Base-by-base conservation (phyloP, 1,140 invertebrate genomes). In the Pogonomyrmex californicus region DNA sequence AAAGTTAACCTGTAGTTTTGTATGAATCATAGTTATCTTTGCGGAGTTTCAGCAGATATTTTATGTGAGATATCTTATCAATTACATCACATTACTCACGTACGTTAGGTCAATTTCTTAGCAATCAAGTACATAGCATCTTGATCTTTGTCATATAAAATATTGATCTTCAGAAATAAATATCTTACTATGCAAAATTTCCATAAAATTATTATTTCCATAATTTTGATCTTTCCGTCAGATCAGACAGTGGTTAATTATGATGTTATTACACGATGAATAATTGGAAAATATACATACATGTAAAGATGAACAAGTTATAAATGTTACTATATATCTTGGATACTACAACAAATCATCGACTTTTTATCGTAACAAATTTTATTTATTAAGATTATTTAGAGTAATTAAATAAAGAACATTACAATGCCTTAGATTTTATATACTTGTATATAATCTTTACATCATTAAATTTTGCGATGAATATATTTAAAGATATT, bases 1-100 rank as follows among this genome's bases (percentile, higher is more conserved):
- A 33, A 65, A 68, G 85, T 38, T 44, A 47, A 70, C 7, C 1
- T 85, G 76, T 87, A 87, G 78, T 88, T 75, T 70, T 10, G n/a
- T 17, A 71, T 92, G 91, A 92, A 63, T 92, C 91, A 92, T 70
- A 14, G 38, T 60, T 56, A 66, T 76, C 58, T 76, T 71, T 36
- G 10, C 54, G 10, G 17, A 76, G 60, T 65, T 83, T 47, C n/a
- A 36, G 17, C 33, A 44, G 1, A 23, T 23, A 23, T 23, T 23
- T 23, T 23, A 23, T 23, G 23, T 17, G 6, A 9, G 71, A 73
- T 89, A 66, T 77, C 38, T 54, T 89, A 89, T 79, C 88, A 85
- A 65, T 90, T 87, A 78, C 47, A 87, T 90, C 77, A 23, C 23
- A 73, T 54, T 65, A 30, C 36, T 86, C 47, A 79, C 44, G 60